Evolutionary conservation across 2,113 vertebrate genomes (phyloP).

Genomic region (Chamaea fasciata): DNA sequence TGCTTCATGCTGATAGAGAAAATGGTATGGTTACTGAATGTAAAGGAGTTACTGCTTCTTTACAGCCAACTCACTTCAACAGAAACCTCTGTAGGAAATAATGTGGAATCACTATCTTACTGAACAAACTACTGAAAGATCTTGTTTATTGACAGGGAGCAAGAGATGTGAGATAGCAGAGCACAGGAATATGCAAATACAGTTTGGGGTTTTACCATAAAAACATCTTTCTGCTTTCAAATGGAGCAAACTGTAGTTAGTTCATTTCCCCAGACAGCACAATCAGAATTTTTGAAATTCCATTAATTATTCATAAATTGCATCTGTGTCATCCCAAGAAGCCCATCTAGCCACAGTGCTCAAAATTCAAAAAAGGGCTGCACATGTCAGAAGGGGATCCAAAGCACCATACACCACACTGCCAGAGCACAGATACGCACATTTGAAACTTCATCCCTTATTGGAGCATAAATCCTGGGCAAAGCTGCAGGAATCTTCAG

Average conservation of each 20-base stretch:
- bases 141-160: neutral
- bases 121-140: neutral
- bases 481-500: neutral
- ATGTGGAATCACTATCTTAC: neutral
- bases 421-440: neutral
- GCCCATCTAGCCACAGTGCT: neutral
- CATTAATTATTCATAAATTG: neutral
- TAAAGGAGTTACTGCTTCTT: neutral
- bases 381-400: neutral
- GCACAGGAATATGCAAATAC: neutral
- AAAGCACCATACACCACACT: neutral
- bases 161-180: neutral
- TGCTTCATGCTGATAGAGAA: conserved; percentile 24
- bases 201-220: conserved; percentile 26
- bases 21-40: conserved; percentile 27
- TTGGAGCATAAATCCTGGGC: neutral
- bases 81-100: neutral
- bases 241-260: conserved; percentile 9
- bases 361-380: neutral
- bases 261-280: neutral
- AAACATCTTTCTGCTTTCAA: conserved; percentile 20
- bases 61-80: neutral
- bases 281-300: neutral
- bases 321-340: neutral
- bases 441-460: neutral